Evolutionary conservation across 1,140 invertebrate genomes (phyloP).

Genomic region (Micrasema longulum): DNA sequence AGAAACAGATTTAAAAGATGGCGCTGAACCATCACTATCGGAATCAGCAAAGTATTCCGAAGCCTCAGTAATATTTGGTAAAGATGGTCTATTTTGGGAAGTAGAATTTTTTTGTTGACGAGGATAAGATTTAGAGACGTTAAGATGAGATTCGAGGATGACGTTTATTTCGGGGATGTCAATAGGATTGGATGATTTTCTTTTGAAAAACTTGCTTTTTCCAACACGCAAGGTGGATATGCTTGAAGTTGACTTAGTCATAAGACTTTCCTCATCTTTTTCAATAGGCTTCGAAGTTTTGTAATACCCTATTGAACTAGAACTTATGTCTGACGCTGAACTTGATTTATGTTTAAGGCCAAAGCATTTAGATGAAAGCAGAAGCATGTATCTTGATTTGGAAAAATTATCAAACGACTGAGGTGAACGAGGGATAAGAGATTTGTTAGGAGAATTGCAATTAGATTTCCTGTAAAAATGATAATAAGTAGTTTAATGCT

Average conservation of each 20-base stretch:
- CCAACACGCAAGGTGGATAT: conserved; percentile 60
- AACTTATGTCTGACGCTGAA: conserved; percentile 63
- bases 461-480: conserved; percentile 17
- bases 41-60: not conserved
- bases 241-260: conserved; percentile 10
- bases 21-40: conserved; percentile 23
- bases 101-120: not conserved
- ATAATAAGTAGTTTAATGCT: too few relatives aligned
- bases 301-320: conserved; percentile 26
- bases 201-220: conserved; percentile 66
- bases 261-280: not conserved
- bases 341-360: conserved; percentile 65
- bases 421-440: not conserved
- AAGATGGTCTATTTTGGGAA: conserved; percentile 1
- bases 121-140: not conserved
- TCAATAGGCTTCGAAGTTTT: conserved; percentile 5
- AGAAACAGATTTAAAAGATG: conserved; percentile 26
- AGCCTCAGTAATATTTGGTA: conserved; percentile 28
- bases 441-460: not conserved
- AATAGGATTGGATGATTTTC: conserved; percentile 45
- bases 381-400: conserved; percentile 46
- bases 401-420: not conserved
- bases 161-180: not conserved
- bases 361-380: conserved; percentile 69
- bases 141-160: not conserved